Evolutionary conservation across 2,113 vertebrate species (phyloP).

Genomic region (Megalops atlanticus): DNA sequence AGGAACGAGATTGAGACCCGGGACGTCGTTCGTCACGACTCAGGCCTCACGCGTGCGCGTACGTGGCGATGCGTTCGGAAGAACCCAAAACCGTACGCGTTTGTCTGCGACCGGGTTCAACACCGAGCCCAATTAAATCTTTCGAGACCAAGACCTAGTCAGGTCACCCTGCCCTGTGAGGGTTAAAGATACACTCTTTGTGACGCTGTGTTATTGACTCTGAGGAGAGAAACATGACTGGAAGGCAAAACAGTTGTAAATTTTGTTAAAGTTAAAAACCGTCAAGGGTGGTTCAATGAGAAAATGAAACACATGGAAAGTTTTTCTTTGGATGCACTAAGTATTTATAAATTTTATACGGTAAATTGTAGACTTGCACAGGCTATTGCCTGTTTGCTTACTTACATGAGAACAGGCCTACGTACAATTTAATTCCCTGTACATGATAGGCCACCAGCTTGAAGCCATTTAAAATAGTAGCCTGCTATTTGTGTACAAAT

Average conservation of each 20-base stretch:
- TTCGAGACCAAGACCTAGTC: neutral
- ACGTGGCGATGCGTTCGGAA: neutral
- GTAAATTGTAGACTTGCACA: too few relatives aligned
- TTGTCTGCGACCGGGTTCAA: too few relatives aligned
- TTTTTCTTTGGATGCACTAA: conserved; percentile 9
- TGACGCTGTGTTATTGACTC: too few relatives aligned
- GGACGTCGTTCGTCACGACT: neutral
- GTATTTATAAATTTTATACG: neutral
- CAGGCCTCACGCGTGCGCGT: neutral
- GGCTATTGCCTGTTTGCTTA: too few relatives aligned
- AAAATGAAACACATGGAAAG: conserved; percentile 2
- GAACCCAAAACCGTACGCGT: too few relatives aligned
- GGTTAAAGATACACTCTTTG: too few relatives aligned
- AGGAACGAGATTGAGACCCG: neutral
- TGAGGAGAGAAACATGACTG: too few relatives aligned
- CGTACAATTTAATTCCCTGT: neutral
- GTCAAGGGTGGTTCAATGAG: neutral
- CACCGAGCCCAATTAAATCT: too few relatives aligned
- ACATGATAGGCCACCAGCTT: neutral
- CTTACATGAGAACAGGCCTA: neutral
- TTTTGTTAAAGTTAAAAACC: neutral
- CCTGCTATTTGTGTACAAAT: neutral
- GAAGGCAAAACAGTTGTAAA: too few relatives aligned
- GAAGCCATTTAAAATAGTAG: conserved; percentile 7
- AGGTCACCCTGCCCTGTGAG: too few relatives aligned